Percentiles rank a stretch among this genome's conserved stretches.
Conservation (phyloP, 2,797 vertebrate species). For the Pangasius mekongensis region DNA sequence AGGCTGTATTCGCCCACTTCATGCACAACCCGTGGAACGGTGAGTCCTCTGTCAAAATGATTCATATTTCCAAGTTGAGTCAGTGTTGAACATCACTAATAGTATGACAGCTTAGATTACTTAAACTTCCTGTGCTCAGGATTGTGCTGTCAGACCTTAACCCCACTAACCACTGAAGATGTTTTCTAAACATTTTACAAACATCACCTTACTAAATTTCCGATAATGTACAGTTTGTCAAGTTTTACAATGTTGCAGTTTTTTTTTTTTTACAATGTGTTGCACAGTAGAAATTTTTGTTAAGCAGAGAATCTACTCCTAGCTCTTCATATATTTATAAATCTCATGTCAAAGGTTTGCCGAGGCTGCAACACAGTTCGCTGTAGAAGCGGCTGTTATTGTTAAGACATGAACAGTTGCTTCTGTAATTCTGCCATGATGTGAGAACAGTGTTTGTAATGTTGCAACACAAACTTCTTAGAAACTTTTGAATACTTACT, state of each 20-base stretch:
- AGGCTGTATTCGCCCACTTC: conserved; percentile 87
- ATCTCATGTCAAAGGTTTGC: background rate
- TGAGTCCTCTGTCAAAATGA: conserved; percentile 66
- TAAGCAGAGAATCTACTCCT: background rate
- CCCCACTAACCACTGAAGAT: background rate
- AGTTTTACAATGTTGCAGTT: background rate
- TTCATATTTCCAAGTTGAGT: background rate
- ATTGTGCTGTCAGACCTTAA: background rate
- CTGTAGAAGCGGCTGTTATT: background rate
- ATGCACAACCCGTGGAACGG: conserved; percentile 86
- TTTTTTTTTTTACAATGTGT: background rate
- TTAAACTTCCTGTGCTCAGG: background rate
- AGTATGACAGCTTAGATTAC: background rate
- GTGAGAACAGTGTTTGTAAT: background rate
- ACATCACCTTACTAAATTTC: background rate
- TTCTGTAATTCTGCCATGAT: background rate
- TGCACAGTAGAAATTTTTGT: background rate
- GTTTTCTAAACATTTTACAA: background rate
- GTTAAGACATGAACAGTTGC: background rate
- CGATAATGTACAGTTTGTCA: background rate
- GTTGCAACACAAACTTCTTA: background rate
- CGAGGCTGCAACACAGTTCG: background rate
- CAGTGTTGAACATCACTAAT: background rate
- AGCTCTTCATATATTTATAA: background rate
- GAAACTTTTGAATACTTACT: too few relatives aligned